phyloP scores from a whole-genome alignment of 2,888 invertebrate genomes.

The Andrena chrysosceles region DNA sequence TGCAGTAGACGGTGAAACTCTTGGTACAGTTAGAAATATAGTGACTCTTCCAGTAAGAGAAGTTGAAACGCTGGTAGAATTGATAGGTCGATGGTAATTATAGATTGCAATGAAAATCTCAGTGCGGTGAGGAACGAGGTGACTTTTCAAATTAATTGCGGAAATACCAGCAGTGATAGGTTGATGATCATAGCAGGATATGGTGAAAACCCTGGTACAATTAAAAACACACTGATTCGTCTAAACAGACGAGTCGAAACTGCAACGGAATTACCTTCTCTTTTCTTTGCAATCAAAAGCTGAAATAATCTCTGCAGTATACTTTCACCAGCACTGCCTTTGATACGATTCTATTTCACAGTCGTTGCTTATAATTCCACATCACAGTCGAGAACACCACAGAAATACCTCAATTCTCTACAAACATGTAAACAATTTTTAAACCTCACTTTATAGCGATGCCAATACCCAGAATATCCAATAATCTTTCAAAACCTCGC shows the following conservation, averaged over 20 bases:
- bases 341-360: constrained; percentile 6
- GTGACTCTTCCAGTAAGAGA: neutral
- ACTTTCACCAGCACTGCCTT: constrained; percentile 26
- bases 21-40: neutral
- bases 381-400: neutral
- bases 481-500: no score
- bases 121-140: neutral
- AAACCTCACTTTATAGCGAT: no score
- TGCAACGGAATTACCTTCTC: neutral
- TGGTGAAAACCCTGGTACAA: neutral
- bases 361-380: neutral
- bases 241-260: neutral
- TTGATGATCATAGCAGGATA: neutral
- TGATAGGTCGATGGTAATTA: neutral
- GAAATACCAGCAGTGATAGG: neutral
- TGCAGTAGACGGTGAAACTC: neutral
- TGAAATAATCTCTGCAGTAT: constrained; percentile 13
- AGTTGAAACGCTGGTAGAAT: neutral
- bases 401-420: neutral
- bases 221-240: neutral
- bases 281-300: neutral
- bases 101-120: neutral
- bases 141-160: neutral
- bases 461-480: no score
- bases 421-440: neutral